Base-by-base conservation (phyloP, 2,113 vertebrate species). In the Brachyhypopomus occidentalis region DNA sequence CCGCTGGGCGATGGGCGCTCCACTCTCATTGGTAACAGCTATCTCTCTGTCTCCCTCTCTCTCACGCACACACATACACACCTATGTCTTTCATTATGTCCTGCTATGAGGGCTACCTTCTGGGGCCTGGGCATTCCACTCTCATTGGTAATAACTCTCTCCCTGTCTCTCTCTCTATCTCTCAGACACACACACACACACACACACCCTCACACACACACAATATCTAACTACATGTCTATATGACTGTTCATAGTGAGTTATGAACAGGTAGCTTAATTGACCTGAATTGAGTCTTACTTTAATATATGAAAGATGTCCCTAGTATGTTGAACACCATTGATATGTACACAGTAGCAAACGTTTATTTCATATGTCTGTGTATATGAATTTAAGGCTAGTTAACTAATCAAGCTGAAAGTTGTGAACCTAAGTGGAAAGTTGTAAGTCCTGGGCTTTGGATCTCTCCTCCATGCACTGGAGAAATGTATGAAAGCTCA, bases 61-160 rank as follows among this genome's bases (percentile, higher is more conserved):
- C 30, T 30, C 30, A 30, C 30, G 30, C 70, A 34, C 12, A 56
- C 17, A 55, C 71, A n/a, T n/a, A 73, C 4, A 8, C 23, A 30
- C 16, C 30, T 30, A 30, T 30, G 0, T 96, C 97, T 0, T 95
- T 97, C 87, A 92, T 92, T 0, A 93, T 98, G 38, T 95, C 96
- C 34, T 96, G 96, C 38, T 98, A 98, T 89, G 96, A 97, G 87
- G 96, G 96, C 77, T 97, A 96, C 76, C 96, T 96, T 0, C 88
- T 98, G 85, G 96, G 96, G 56, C 96, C 97, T 0, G 95, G 96
- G 48, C 94, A 95, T 16, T 97, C 97, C 0, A 91, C 95, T 55
- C 90, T 96, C 17, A 88, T 98, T 87, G 96, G 97, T 98, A 92
- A 88, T 93, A 69, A 9, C 45, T 63, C 52, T n/a, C 20, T 63